phyloP scores from a whole-genome alignment of 1,140 invertebrate genomes.

The Drosophila kurseongensis region DNA sequence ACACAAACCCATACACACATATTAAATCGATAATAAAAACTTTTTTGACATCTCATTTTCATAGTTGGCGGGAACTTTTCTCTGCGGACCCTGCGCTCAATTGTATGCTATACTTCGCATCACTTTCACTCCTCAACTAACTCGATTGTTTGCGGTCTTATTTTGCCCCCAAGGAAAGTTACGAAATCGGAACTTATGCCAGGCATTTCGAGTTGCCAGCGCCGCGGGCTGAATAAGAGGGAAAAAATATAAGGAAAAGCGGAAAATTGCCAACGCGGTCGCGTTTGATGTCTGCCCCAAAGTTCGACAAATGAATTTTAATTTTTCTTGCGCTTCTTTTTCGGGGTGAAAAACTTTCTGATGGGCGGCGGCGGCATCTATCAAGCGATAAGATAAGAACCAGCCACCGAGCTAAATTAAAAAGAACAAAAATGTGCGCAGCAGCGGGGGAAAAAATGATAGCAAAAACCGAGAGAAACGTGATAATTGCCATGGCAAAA shows the following conservation, averaged over 20 bases:
- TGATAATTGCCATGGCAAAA: slow-evolving; percentile 77
- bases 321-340: slow-evolving; percentile 59
- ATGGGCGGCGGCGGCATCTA: slow-evolving; percentile 38
- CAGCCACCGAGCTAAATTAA: slow-evolving; percentile 47
- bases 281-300: slow-evolving; percentile 56
- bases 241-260: not conserved
- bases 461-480: slow-evolving; percentile 52
- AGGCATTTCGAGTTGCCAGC: slow-evolving; percentile 34
- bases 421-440: slow-evolving; percentile 39
- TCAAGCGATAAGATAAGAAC: slow-evolving; percentile 58
- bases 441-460: slow-evolving; percentile 31
- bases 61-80: slow-evolving; percentile 75
- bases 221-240: slow-evolving; percentile 37
- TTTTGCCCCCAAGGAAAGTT: slow-evolving; percentile 34
- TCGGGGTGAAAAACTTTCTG: slow-evolving; percentile 37
- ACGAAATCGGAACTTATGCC: slow-evolving; percentile 66
- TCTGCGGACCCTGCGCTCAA: slow-evolving; percentile 42
- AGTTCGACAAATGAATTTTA: slow-evolving; percentile 68
- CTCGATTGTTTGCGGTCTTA: slow-evolving; percentile 62
- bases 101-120: slow-evolving; percentile 53
- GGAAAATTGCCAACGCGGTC: slow-evolving; percentile 39
- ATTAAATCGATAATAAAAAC: slow-evolving; percentile 83
- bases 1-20: slow-evolving; percentile 27
- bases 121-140: slow-evolving; percentile 51
- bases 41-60: slow-evolving; percentile 83